Percentiles rank a stretch among this genome's conserved stretches.
Conservation (phyloP, 2,888 invertebrate genomes). For the Eustalomyia histrio region DNA sequence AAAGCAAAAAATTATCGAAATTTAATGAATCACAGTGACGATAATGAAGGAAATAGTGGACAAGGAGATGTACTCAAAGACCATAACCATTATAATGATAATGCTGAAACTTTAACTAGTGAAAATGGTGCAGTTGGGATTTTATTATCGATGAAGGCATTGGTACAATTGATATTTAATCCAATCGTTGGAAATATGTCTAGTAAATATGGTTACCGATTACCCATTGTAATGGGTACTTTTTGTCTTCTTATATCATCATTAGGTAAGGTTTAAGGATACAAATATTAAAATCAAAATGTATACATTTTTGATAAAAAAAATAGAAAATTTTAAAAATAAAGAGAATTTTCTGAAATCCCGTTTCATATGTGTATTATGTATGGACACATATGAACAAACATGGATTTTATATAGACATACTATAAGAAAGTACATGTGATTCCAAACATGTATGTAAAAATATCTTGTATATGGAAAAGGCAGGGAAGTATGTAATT, state of each 20-base stretch:
- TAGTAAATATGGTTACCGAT: slow-evolving; percentile 83
- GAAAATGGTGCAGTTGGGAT: slow-evolving; percentile 86
- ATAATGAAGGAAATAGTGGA: neutral
- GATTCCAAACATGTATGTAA: too few relatives aligned
- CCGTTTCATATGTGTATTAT: too few relatives aligned
- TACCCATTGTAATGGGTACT: slow-evolving; percentile 85
- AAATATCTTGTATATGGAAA: too few relatives aligned
- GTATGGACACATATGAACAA: too few relatives aligned
- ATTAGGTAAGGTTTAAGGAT: slow-evolving; percentile 81
- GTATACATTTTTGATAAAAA: too few relatives aligned
- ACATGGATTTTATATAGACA: too few relatives aligned
- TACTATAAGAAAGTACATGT: too few relatives aligned
- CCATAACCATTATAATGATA: slow-evolving; percentile 29
- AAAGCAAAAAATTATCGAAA: slow-evolving; percentile 55
- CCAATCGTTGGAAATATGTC: slow-evolving; percentile 87
- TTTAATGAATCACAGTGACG: slow-evolving; percentile 22
- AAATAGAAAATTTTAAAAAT: too few relatives aligned
- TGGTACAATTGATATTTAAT: slow-evolving; percentile 88
- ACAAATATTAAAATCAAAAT: too few relatives aligned
- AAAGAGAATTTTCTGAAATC: too few relatives aligned
- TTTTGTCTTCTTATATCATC: slow-evolving; percentile 85
- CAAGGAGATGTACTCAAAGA: slow-evolving; percentile 33
- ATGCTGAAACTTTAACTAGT: slow-evolving; percentile 78
- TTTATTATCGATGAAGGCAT: slow-evolving; percentile 87
- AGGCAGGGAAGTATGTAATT: too few relatives aligned